phyloP scores from a whole-genome alignment of 2,888 invertebrate genomes.

The Rhaphigaster nebulosa region DNA sequence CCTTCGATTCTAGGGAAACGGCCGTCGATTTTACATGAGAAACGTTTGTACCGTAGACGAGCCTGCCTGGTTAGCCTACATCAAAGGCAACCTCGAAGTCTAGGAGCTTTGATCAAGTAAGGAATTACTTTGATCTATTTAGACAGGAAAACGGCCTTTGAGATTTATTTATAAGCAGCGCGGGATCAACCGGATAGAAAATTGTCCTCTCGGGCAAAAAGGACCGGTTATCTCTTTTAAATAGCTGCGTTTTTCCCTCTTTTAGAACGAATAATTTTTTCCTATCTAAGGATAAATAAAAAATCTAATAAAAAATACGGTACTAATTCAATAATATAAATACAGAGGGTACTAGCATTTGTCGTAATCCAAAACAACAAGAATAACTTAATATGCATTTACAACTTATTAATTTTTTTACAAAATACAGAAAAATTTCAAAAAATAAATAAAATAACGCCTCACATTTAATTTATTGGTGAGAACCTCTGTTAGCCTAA shows the following conservation, averaged over 20 bases:
- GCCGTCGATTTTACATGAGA: neutral
- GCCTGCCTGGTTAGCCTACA: neutral
- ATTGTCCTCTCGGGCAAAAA: conserved; percentile 21
- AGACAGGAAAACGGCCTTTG: conserved; percentile 18
- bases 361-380: too few species aligned
- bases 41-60: neutral
- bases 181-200: conserved; percentile 25
- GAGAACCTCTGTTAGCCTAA: too few species aligned
- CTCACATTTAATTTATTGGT: too few species aligned
- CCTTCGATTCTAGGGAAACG: neutral
- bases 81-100: neutral
- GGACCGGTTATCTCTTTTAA: conserved; percentile 6
- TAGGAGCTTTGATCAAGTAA: conserved; percentile 21
- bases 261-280: conserved; percentile 15
- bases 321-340: neutral
- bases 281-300: neutral
- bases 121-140: conserved; percentile 38
- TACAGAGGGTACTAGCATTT: too few species aligned
- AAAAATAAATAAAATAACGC: too few species aligned
- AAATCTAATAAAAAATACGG: neutral
- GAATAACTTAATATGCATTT: too few species aligned
- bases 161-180: conserved; percentile 32
- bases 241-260: neutral
- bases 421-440: too few species aligned
- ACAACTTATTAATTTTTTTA: too few species aligned